Evolutionary conservation across 2,113 vertebrate species (phyloP).

Genomic region (Vulpes vulpes): DNA sequence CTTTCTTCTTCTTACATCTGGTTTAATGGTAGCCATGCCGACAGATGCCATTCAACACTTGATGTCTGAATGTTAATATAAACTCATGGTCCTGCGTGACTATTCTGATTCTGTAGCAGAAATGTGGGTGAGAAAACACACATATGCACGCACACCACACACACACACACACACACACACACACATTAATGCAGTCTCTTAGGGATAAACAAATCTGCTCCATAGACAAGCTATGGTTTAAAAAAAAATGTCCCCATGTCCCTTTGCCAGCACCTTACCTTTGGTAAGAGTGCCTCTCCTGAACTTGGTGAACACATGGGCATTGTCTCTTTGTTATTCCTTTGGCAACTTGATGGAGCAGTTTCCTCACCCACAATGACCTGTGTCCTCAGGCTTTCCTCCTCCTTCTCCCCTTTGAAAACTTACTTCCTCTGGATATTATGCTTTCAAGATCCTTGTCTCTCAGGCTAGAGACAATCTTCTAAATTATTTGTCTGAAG

Average conservation of each 20-base stretch:
- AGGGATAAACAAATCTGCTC: not conserved
- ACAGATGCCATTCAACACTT: not conserved
- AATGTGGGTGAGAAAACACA: not conserved
- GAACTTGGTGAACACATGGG: not conserved
- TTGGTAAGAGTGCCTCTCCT: not conserved
- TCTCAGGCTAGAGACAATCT: constrained; percentile 57
- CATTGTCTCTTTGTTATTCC: not conserved
- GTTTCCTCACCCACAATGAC: not conserved
- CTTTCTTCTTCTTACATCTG: not conserved
- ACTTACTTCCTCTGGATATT: constrained; percentile 32
- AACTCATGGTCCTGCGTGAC: not conserved
- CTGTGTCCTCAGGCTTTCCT: not conserved
- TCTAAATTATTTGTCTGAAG: constrained; percentile 70
- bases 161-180: not conserved
- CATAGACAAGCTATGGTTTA: not conserved
- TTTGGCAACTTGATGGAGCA: not conserved
- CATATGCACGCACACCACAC: not conserved
- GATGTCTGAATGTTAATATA: not conserved
- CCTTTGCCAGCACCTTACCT: not conserved
- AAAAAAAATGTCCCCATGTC: not conserved
- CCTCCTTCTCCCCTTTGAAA: not conserved
- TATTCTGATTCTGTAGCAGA: not conserved
- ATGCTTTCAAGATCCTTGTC: constrained; percentile 22
- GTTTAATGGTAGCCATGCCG: not conserved
- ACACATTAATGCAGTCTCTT: not conserved